phyloP scores from a whole-genome alignment of 2,888 invertebrate genomes.

The Drosophila suboccidentalis region DNA sequence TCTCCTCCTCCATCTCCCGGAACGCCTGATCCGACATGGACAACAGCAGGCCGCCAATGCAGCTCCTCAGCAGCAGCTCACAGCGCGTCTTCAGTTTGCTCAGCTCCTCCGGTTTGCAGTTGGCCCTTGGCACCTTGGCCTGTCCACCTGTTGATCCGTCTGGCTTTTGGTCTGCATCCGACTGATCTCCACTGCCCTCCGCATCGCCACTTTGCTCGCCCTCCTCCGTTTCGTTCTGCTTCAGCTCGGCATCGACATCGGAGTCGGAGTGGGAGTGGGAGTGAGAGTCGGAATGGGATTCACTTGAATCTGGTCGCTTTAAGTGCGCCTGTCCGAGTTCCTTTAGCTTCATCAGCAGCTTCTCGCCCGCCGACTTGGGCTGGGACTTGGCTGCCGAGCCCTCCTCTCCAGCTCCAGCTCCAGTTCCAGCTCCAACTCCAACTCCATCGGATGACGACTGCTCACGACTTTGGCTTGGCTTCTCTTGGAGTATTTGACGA shows the following conservation, averaged over 20 bases:
- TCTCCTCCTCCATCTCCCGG: slow-evolving; percentile 94
- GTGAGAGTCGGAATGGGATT: too few relatives aligned
- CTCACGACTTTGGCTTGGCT: slow-evolving; percentile 81
- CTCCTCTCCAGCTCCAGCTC: slow-evolving; percentile 39
- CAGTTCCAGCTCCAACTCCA: slow-evolving; percentile 10
- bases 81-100: slow-evolving; percentile 91
- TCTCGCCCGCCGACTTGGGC: slow-evolving; percentile 70
- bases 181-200: slow-evolving; percentile 55
- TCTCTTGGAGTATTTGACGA: slow-evolving; percentile 85
- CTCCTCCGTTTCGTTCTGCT: slow-evolving; percentile 58
- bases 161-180: slow-evolving; percentile 28
- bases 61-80: slow-evolving; percentile 92
- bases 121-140: slow-evolving; percentile 88
- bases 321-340: slow-evolving; percentile 67
- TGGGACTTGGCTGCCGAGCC: slow-evolving; percentile 54
- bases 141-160: slow-evolving; percentile 50
- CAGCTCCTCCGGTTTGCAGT: slow-evolving; percentile 92
- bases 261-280: background rate
- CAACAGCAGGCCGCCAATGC: slow-evolving; percentile 92
- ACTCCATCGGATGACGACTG: slow-evolving; percentile 40
- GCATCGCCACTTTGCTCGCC: slow-evolving; percentile 50
- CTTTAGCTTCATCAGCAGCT: slow-evolving; percentile 67
- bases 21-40: slow-evolving; percentile 93
- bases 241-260: slow-evolving; percentile 19
- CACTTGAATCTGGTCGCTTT: slow-evolving; percentile 27